phyloP scores from a whole-genome alignment of 2,888 invertebrate species.

The Apamea epomidion region DNA sequence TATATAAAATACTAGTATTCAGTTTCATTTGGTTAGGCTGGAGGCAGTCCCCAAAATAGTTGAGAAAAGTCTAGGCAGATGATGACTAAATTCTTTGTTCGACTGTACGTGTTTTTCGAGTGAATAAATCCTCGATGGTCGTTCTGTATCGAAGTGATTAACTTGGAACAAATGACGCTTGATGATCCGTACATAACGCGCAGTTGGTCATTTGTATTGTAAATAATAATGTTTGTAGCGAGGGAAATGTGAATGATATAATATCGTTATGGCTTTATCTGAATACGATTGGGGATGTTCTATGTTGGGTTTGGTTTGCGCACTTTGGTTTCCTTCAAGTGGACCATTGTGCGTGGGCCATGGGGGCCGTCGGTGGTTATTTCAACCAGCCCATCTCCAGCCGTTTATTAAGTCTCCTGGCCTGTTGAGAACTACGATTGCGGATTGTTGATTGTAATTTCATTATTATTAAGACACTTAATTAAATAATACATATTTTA shows the following conservation, averaged over 20 bases:
- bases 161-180: constrained; percentile 39
- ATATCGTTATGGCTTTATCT: not conserved
- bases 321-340: no score
- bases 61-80: not conserved
- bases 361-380: no score
- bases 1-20: not conserved
- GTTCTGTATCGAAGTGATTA: constrained; percentile 34
- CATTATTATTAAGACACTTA: no score
- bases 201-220: constrained; percentile 19
- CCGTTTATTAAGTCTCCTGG: no score
- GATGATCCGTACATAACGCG: constrained; percentile 30
- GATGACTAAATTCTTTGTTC: not conserved
- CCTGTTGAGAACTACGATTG: no score
- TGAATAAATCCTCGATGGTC: constrained; percentile 6
- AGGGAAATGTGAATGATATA: not conserved
- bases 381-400: no score
- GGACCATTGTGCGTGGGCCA: no score
- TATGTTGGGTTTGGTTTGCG: no score
- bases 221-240: constrained; percentile 13
- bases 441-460: no score
- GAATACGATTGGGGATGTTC: not conserved
- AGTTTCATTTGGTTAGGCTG: not conserved
- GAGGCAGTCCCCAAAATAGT: not conserved
- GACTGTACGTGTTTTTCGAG: constrained; percentile 8
- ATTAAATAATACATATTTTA: no score